Conservation (phyloP, 2,888 invertebrate genomes). For the Periphyllus acericola region DNA sequence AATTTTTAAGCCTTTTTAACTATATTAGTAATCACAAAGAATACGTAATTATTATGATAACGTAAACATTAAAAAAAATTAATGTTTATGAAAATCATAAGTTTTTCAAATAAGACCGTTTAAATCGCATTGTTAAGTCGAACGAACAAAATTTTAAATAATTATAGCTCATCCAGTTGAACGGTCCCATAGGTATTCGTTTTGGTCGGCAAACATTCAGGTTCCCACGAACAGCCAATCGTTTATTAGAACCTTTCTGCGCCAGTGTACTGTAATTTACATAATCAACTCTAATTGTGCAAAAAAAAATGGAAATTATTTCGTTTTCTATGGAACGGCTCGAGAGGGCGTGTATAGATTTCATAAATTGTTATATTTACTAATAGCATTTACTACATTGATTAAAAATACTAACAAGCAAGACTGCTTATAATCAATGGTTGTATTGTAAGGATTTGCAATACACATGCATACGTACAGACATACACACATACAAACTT, state of each 20-base stretch:
- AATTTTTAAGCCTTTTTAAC: not conserved
- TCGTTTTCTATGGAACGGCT: not conserved
- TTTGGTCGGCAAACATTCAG: slow-evolving; percentile 40
- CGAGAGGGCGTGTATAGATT: not conserved
- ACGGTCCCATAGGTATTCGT: not conserved
- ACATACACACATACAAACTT: too few relatives aligned
- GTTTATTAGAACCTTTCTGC: not conserved
- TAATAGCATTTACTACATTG: not conserved
- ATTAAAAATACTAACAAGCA: not conserved
- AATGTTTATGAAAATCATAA: not conserved
- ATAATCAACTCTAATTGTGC: slow-evolving; percentile 12
- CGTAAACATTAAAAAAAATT: not conserved
- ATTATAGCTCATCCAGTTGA: not conserved
- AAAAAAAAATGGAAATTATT: not conserved
- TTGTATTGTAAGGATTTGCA: not conserved
- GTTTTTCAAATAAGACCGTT: not conserved
- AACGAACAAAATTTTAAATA: slow-evolving; percentile 16
- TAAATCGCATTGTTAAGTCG: not conserved
- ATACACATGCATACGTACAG: not conserved
- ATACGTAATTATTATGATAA: not conserved
- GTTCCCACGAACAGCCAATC: slow-evolving; percentile 10
- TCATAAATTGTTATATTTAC: not conserved
- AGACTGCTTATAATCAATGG: not conserved
- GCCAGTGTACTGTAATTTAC: not conserved
- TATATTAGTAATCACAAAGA: not conserved